Conservation (phyloP, 2,888 invertebrate species). For the Meteorus colon region DNA sequence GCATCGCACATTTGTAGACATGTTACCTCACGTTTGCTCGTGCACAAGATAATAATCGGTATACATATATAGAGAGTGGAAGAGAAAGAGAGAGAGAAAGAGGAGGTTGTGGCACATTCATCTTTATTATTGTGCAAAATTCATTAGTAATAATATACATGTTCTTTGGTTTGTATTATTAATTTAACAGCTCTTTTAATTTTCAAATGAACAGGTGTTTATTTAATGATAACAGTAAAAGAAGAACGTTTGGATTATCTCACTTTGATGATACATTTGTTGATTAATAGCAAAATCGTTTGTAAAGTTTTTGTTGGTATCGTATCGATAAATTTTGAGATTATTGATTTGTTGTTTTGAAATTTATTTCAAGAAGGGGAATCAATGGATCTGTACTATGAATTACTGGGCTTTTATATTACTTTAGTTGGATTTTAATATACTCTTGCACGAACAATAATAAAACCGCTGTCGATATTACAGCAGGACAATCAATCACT, state of each 20-base stretch:
- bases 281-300: background rate
- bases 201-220: background rate
- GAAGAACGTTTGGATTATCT: background rate
- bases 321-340: too few species aligned
- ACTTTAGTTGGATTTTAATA: too few species aligned
- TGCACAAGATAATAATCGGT: background rate
- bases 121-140: background rate
- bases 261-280: background rate
- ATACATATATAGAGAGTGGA: background rate
- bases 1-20: conserved; percentile 15
- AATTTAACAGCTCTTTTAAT: background rate
- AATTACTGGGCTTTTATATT: too few species aligned
- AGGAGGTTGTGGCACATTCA: background rate
- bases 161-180: background rate
- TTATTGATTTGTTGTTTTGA: too few species aligned
- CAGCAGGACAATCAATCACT: too few species aligned
- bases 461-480: too few species aligned
- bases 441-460: too few species aligned
- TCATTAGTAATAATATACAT: background rate
- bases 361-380: too few species aligned
- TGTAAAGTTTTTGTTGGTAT: too few species aligned
- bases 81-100: background rate
- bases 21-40: conserved; percentile 8
- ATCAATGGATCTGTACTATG: too few species aligned
- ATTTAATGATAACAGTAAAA: background rate